Percentiles rank a stretch among this genome's conserved stretches.
These are phyloP conservation scores for Oreochromis grahami DNA, from an alignment of 2,797 vertebrate species.

Conservation along the genomic window DNA sequence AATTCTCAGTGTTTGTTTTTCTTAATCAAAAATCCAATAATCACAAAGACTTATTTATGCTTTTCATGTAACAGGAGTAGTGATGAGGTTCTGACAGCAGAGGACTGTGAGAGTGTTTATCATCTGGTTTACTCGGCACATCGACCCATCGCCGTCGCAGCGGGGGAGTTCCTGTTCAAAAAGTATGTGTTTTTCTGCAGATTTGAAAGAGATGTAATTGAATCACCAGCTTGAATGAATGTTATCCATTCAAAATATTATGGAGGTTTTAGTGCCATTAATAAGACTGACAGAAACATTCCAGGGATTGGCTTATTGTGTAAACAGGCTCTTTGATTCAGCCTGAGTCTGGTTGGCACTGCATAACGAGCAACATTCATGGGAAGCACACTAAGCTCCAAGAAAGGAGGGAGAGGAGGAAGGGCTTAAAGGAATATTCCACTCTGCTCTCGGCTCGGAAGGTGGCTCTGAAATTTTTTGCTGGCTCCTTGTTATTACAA, in stretches of 20 bases:
- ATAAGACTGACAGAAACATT: background rate
- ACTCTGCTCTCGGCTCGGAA: background rate
- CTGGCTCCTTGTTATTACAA: background rate
- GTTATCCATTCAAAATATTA: background rate
- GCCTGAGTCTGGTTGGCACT: background rate
- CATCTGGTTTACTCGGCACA: constrained; percentile 98
- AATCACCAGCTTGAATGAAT: background rate
- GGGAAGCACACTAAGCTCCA: background rate
- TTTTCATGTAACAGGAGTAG: constrained; percentile 80
- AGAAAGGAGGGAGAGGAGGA: background rate
- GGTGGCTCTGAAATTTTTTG: background rate
- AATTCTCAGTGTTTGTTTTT: background rate
- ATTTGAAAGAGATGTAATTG: background rate
- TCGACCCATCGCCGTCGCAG: constrained; percentile 92
- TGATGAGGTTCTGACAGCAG: constrained; percentile 92
- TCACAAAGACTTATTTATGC: background rate
- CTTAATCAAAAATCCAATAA: background rate
- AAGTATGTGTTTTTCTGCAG: constrained; percentile 79
- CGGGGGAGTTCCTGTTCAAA: constrained; percentile 96
- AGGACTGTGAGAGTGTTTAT: constrained; percentile 98
- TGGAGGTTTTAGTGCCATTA: background rate
- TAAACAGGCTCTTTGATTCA: background rate
- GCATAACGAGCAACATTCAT: background rate
- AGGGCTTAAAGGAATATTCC: background rate
- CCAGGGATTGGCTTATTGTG: background rate